These are phyloP conservation scores for Pseudochromis fuscus DNA, from an alignment of 2,797 vertebrate genomes.

Conservation along the genomic window DNA sequence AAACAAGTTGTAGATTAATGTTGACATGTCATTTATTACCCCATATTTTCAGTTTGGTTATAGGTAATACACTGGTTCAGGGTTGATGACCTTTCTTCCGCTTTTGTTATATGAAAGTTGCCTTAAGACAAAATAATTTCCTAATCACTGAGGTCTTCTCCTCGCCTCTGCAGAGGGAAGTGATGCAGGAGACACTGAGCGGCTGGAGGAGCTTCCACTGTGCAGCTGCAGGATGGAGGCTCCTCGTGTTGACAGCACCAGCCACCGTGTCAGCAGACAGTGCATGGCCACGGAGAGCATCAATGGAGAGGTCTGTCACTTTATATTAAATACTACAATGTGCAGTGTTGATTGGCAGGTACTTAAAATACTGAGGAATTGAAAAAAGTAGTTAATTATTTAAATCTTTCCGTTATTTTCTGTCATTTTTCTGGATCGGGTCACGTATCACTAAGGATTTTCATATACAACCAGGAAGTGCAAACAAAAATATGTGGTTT, in stretches of 20 bases:
- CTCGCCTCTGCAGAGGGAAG: slow-evolving; percentile 83
- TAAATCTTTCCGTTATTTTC: no score
- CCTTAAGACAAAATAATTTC: neutral
- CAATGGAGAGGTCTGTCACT: slow-evolving; percentile 91
- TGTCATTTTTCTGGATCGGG: no score
- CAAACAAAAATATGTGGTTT: no score
- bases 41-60: no score
- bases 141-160: neutral
- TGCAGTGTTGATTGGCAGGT: neutral
- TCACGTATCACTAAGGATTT: no score
- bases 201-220: slow-evolving; percentile 91
- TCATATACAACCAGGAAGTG: neutral
- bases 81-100: neutral
- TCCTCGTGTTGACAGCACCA: slow-evolving; percentile 89
- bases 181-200: slow-evolving; percentile 90
- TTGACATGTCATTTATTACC: no score
- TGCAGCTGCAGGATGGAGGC: slow-evolving; percentile 97
- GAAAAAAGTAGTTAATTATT: no score
- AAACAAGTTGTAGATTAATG: neutral
- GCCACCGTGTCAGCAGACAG: slow-evolving; percentile 83
- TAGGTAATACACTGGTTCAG: neutral
- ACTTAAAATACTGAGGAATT: no score
- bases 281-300: slow-evolving; percentile 94
- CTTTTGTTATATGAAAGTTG: neutral
- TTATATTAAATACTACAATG: neutral